A percentile compares a stretch with the other conserved stretches of the same genome.
phyloP scores from a whole-genome alignment of 2,888 invertebrate species.

The Philhelius pedissequus region DNA sequence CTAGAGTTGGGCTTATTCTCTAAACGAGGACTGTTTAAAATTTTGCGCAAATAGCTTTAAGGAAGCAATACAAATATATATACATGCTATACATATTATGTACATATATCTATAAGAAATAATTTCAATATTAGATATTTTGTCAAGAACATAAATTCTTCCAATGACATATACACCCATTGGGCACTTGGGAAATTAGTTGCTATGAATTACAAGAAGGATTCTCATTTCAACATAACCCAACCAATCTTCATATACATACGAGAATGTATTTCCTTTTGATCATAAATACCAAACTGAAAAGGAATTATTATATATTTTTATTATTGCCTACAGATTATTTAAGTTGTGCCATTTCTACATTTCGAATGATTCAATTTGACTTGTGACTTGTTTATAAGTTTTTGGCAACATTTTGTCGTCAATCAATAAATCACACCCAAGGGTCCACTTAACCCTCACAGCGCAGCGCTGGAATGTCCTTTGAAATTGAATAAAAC shows the following conservation, averaged over 20 bases:
- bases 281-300: background rate
- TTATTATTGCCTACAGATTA: background rate
- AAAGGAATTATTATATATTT: background rate
- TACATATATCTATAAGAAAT: too few relatives aligned
- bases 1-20: too few relatives aligned
- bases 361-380: slow-evolving; percentile 18
- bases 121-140: too few relatives aligned
- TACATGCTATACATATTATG: too few relatives aligned
- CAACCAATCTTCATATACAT: background rate
- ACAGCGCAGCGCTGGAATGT: background rate
- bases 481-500: slow-evolving; percentile 26
- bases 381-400: slow-evolving; percentile 35
- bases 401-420: slow-evolving; percentile 40
- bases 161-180: background rate
- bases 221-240: background rate
- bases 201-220: background rate
- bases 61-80: too few relatives aligned
- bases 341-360: background rate
- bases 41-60: too few relatives aligned
- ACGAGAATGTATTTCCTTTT: background rate
- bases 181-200: slow-evolving; percentile 12
- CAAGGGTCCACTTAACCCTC: slow-evolving; percentile 28
- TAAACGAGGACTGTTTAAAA: too few relatives aligned
- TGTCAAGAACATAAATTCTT: background rate
- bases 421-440: slow-evolving; percentile 68